Evolutionary conservation across 1,140 invertebrate genomes (phyloP).

Genomic region (Agraylea sexmaculata): DNA sequence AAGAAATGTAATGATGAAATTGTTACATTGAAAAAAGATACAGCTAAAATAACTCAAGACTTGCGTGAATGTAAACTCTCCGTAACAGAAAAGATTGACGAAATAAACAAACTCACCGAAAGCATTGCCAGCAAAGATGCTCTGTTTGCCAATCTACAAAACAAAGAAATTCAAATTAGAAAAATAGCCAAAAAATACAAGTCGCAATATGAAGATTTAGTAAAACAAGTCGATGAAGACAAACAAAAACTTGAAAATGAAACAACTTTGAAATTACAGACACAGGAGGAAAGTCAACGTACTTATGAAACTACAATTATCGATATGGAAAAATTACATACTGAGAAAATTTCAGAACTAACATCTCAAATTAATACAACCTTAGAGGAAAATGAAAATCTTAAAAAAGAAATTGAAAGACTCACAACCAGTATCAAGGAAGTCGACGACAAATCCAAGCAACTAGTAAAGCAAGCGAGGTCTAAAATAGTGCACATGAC

Average conservation of each 20-base stretch:
- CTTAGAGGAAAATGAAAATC: conserved; percentile 50
- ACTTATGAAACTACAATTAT: conserved; percentile 28
- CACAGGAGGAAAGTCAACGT: conserved; percentile 23
- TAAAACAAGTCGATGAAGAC: conserved; percentile 51
- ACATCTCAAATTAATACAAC: conserved; percentile 43
- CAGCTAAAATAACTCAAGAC: conserved; percentile 42
- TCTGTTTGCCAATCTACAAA: conserved; percentile 57
- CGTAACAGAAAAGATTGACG: conserved; percentile 45
- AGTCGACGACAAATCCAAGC: conserved; percentile 61
- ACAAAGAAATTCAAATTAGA: conserved; percentile 70
- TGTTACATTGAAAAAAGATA: conserved; percentile 33
- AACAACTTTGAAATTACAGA: conserved; percentile 33
- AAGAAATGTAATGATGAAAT: conserved; percentile 43
- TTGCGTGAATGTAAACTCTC: conserved; percentile 41
- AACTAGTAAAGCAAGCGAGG: conserved; percentile 58
- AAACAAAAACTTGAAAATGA: conserved; percentile 41
- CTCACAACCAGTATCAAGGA: conserved; percentile 50
- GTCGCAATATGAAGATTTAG: conserved; percentile 64
- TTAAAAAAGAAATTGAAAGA: conserved; percentile 58
- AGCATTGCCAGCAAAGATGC: conserved; percentile 57
- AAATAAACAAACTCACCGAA: conserved; percentile 51
- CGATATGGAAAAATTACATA: conserved; percentile 34
- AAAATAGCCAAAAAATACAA: conserved; percentile 91
- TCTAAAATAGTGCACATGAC: conserved; percentile 56
- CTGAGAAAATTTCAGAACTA: conserved; percentile 47